Percentiles rank a stretch among this genome's conserved stretches.
Conservation (phyloP, 2,888 invertebrate species). For the Listrodromus nycthemerus region DNA sequence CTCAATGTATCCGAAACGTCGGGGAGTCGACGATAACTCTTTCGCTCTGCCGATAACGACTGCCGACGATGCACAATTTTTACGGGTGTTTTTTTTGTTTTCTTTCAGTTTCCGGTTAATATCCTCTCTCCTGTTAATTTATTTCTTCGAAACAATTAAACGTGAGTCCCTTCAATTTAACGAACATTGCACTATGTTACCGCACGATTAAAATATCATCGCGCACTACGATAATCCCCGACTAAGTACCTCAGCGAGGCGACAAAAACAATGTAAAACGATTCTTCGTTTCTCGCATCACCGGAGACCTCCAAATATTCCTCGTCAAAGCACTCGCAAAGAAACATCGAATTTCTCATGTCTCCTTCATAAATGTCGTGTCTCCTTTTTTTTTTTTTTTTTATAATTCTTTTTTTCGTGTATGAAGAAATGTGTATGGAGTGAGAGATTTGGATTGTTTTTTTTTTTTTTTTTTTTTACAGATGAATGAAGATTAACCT, state of each 20-base stretch:
- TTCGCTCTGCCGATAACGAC: conserved; percentile 6
- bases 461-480: background rate
- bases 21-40: conserved; percentile 1
- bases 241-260: conserved; percentile 3
- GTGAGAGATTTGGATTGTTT: background rate
- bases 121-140: conserved; percentile 1
- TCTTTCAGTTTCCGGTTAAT: background rate
- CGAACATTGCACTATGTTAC: conserved; percentile 17
- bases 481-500: conserved; percentile 6
- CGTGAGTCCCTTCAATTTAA: conserved; percentile 12
- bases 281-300: conserved; percentile 12
- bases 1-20: conserved; percentile 3
- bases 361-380: conserved; percentile 4
- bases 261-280: conserved; percentile 9
- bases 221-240: conserved; percentile 9
- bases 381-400: background rate
- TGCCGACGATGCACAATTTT: conserved; percentile 12
- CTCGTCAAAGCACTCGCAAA: conserved; percentile 9
- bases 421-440: conserved; percentile 20
- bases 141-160: background rate
- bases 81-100: background rate
- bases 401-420: conserved; percentile 13
- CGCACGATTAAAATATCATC: conserved; percentile 16
- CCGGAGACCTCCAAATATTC: conserved; percentile 1
- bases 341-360: conserved; percentile 21